Evolutionary conservation across 2,113 vertebrate species (phyloP).

Genomic region (Mola mola): DNA sequence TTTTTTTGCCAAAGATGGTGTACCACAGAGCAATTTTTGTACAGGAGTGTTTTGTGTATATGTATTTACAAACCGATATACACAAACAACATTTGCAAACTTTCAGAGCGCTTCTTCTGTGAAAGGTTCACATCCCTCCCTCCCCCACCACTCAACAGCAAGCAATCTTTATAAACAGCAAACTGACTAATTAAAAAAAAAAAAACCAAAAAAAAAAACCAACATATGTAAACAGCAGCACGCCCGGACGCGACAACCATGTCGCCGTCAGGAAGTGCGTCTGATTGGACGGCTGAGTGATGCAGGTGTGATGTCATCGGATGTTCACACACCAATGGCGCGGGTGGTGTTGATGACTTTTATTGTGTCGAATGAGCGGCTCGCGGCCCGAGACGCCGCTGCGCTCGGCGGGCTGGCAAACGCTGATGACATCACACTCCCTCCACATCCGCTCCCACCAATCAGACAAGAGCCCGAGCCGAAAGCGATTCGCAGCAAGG

Average conservation of each 20-base stretch:
- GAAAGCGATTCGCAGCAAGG: constrained; percentile 24
- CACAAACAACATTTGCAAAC: constrained; percentile 72
- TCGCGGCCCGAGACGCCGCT: constrained; percentile 26
- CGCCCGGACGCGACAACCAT: constrained; percentile 46
- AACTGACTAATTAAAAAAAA: constrained; percentile 67
- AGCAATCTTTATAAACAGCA: constrained; percentile 59
- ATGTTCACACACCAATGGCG: constrained; percentile 25
- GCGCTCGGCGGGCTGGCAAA: constrained; percentile 26
- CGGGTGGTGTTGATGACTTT: constrained; percentile 29
- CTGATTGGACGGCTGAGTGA: constrained; percentile 62
- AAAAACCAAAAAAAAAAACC: neutral
- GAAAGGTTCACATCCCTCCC: constrained; percentile 50
- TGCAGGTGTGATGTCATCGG: constrained; percentile 31
- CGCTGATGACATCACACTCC: constrained; percentile 42
- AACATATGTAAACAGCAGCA: constrained; percentile 50
- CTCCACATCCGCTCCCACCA: constrained; percentile 17
- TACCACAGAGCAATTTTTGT: constrained; percentile 83
- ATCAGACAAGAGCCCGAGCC: constrained; percentile 23
- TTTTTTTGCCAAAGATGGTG: constrained; percentile 80
- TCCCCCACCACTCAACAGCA: constrained; percentile 47
- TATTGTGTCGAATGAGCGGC: constrained; percentile 37
- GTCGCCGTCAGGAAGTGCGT: constrained; percentile 49
- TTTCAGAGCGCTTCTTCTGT: constrained; percentile 59
- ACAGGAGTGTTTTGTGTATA: constrained; percentile 83
- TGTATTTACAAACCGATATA: constrained; percentile 87